Evolutionary conservation across 2,888 invertebrate species (phyloP).

Genomic region (Mayetiola destructor): DNA sequence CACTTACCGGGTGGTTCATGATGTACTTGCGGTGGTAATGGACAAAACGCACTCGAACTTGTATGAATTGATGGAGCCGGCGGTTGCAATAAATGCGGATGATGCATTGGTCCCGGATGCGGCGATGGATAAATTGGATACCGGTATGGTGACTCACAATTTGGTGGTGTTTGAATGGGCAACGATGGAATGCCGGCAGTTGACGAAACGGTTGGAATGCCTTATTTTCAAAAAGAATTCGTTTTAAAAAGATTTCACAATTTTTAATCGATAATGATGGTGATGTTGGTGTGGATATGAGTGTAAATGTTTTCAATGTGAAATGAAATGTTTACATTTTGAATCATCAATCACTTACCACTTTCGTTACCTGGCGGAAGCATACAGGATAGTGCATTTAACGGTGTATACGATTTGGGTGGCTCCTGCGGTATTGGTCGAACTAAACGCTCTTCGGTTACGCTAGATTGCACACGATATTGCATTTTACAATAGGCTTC

Average conservation of each 20-base stretch:
- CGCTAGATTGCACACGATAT: constrained; percentile 75
- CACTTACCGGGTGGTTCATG: constrained; percentile 24
- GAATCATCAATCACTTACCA: constrained; percentile 33
- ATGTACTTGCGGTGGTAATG: constrained; percentile 26
- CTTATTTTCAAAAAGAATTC: no score
- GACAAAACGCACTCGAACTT: constrained; percentile 32
- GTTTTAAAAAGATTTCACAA: not conserved
- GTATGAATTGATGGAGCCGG: constrained; percentile 23
- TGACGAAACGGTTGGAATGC: not conserved
- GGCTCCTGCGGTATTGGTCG: constrained; percentile 36
- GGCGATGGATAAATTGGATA: constrained; percentile 1
- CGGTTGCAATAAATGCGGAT: constrained; percentile 15
- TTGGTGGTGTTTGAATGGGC: not conserved
- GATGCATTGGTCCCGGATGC: constrained; percentile 12
- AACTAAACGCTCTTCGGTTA: constrained; percentile 73
- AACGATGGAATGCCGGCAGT: not conserved
- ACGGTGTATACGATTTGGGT: constrained; percentile 62
- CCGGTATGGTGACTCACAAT: constrained; percentile 13
- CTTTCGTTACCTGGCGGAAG: constrained; percentile 57
- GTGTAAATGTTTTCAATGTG: not conserved
- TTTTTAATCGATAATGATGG: no score
- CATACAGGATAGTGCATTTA: constrained; percentile 74
- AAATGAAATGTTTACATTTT: no score
- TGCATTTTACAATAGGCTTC: constrained; percentile 81
- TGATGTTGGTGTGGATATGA: not conserved